Conservation (phyloP, 2,113 vertebrate species). For the Herpetotheres cachinnans region DNA sequence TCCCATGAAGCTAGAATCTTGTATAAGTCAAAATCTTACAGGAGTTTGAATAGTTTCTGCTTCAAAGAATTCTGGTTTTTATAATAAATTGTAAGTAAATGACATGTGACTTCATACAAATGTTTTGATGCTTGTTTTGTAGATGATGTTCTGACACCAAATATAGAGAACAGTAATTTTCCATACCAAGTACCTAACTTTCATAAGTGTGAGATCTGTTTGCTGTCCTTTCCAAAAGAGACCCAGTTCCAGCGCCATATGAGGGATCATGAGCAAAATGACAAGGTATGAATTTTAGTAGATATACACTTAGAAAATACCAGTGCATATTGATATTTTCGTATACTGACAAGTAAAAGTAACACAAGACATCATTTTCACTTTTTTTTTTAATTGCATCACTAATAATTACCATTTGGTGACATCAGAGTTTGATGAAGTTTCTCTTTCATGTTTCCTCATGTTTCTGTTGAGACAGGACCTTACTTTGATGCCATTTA, state of each 20-base stretch:
- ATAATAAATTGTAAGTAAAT: not conserved
- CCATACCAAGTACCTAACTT: slow-evolving; percentile 78
- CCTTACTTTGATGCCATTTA: not conserved
- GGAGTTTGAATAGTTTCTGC: not conserved
- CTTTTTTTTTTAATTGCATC: not conserved
- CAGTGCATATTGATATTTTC: not conserved
- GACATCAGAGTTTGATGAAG: not conserved
- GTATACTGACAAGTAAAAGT: not conserved
- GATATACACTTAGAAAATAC: not conserved
- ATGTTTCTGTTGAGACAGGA: not conserved
- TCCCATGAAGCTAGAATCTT: not conserved
- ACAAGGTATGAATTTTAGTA: slow-evolving; percentile 81
- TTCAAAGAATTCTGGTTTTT: not conserved
- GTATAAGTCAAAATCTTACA: not conserved
- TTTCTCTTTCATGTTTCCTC: not conserved
- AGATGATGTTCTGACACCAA: slow-evolving; percentile 76
- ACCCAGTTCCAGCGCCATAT: slow-evolving; percentile 94
- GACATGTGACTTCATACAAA: not conserved
- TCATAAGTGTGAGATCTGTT: slow-evolving; percentile 88
- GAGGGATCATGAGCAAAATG: slow-evolving; percentile 91
- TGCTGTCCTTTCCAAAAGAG: slow-evolving; percentile 87
- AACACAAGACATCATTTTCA: not conserved
- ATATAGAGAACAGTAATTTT: slow-evolving; percentile 72
- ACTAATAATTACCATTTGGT: not conserved
- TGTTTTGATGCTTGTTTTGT: slow-evolving; percentile 39